Evolutionary conservation across 2,888 invertebrate genomes (phyloP).

Genomic region (Capitulum mitella): DNA sequence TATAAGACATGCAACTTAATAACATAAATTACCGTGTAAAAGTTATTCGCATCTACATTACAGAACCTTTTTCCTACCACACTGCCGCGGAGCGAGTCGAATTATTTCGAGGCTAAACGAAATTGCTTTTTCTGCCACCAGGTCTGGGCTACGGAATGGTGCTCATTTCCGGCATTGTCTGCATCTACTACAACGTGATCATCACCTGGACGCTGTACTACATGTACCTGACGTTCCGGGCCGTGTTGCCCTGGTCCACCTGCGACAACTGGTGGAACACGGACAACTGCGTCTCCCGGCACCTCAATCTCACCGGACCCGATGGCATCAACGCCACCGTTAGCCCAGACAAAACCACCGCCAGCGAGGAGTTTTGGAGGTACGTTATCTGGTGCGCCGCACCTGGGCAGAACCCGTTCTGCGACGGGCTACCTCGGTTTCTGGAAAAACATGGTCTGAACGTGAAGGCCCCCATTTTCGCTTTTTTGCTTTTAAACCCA

Average conservation of each 20-base stretch:
- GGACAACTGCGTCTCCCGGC: conserved; percentile 58
- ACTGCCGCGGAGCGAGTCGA: too few species aligned
- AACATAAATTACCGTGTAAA: too few species aligned
- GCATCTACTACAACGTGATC: conserved; percentile 75
- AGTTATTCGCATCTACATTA: too few species aligned
- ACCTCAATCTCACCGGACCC: conserved; percentile 5
- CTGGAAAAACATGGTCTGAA: too few species aligned
- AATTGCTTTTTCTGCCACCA: conserved; percentile 41
- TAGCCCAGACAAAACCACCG: conserved; percentile 41
- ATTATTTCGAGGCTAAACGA: too few species aligned
- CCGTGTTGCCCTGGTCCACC: conserved; percentile 64
- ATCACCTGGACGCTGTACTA: conserved; percentile 78
- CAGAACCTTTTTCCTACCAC: too few species aligned
- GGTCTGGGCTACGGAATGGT: conserved; percentile 80
- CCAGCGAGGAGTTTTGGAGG: conserved; percentile 62
- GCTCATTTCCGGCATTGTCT: conserved; percentile 69
- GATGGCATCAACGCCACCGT: not conserved
- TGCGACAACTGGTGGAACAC: conserved; percentile 81
- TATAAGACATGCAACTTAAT: too few species aligned
- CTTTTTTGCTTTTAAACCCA: too few species aligned
- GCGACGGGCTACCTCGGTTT: too few species aligned
- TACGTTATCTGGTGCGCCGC: too few species aligned
- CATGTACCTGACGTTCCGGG: conserved; percentile 59
- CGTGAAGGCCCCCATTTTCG: too few species aligned
- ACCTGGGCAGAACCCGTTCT: too few species aligned